Evolutionary conservation across 2,113 vertebrate species (phyloP).

Genomic region (Dinomys branickii): DNA sequence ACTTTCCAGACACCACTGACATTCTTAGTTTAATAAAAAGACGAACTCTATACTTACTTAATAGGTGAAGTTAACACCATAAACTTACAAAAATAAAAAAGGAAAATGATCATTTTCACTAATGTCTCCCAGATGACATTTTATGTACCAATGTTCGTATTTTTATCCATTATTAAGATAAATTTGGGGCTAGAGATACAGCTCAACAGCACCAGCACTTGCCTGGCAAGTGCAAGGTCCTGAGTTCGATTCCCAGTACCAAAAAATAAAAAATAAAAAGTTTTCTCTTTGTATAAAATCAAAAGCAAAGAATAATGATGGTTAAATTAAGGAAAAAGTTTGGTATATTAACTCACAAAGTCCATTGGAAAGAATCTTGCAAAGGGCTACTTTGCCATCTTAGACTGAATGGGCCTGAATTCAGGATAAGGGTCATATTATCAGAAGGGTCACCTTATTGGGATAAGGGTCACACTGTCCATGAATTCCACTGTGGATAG

Average conservation of each 20-base stretch:
- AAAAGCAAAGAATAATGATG: not conserved
- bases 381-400: not conserved
- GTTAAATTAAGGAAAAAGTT: not conserved
- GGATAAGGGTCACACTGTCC: too few species aligned
- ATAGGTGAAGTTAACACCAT: not conserved
- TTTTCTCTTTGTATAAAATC: not conserved
- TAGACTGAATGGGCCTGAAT: not conserved
- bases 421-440: not conserved
- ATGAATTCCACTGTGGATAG: too few species aligned
- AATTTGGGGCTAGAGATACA: not conserved
- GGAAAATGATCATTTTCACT: not conserved
- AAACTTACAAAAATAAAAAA: not conserved
- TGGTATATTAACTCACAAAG: not conserved
- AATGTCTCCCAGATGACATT: too few species aligned
- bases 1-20: not conserved
- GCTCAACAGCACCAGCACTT: too few species aligned
- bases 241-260: too few species aligned
- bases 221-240: too few species aligned
- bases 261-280: too few species aligned
- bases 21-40: slow-evolving; percentile 5
- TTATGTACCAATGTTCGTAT: not conserved
- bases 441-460: not conserved
- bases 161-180: not conserved
- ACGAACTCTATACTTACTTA: not conserved
- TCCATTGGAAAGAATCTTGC: not conserved